Base-by-base conservation (phyloP, 1,140 invertebrate species). In the Episyrphus balteatus region DNA sequence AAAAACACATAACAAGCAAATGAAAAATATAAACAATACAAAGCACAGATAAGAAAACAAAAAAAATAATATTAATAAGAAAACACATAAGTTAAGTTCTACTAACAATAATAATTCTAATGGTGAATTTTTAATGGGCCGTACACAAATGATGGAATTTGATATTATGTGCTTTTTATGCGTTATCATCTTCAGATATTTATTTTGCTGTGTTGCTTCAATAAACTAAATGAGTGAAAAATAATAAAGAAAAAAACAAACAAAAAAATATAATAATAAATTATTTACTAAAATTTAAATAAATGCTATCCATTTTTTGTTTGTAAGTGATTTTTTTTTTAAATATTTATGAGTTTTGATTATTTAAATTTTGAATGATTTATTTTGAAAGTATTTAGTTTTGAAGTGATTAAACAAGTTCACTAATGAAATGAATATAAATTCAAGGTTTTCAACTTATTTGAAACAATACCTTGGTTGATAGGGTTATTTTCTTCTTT, bases 111-210 rank as follows among this genome's bases (percentile, higher is more conserved):
- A 26, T 26, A 26, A 26, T 26, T 26, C 21, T 26, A 26, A 26
- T 26, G 21, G 21, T 51, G 46, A 58, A 49, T 54, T 57, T 57
- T 36, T 54, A 59, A 66, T 66, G 63, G 63, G 62, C 63, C 63
- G 63, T 61, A 63, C 62, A 63, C 59, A 58, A 66, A 66, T 66
- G 63, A 66, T 66, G 63, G 63, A 66, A 62, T 62, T 55, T 60
- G 55, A 62, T 63, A 51, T 53, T 18, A 37, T 38, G 15, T 37
- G 36, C 26, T 44, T 44, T 31, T 13, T 14, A 32, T 44, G 30
- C 15, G 31, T 17, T 33, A 44, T 26, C 21, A 26, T 26, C 21
- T 26, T 26, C 21, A 26, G 21, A 26, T 26, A 26, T 26, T 36
- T 46, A 26, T 46, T 46, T 46, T 39, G 34, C 21, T 26, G 21